These are phyloP conservation scores for Propsilocerus akamusi DNA, from an alignment of 1,140 invertebrate genomes.

Conservation along the genomic window DNA sequence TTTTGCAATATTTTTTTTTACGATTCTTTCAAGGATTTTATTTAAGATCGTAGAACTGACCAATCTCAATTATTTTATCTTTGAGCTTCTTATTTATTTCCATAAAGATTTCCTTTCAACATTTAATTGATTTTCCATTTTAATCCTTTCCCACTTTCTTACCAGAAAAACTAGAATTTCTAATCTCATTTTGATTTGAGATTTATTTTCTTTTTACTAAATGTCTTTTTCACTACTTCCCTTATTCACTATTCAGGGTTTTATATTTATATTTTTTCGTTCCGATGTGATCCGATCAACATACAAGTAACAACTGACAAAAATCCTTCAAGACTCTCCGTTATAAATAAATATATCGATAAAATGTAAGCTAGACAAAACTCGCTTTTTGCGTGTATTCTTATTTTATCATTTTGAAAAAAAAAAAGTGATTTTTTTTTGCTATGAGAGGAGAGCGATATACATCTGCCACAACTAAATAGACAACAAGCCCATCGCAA, in stretches of 20 bases:
- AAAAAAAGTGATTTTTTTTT: too few relatives aligned
- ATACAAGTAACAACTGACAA: not conserved
- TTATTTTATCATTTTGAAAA: too few relatives aligned
- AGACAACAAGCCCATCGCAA: too few relatives aligned
- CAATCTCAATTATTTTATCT: not conserved
- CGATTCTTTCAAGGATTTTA: too few relatives aligned
- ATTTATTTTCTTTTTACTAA: not conserved
- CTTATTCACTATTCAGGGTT: not conserved
- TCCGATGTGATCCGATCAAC: not conserved
- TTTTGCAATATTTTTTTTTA: too few relatives aligned
- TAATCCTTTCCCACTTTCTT: too few relatives aligned
- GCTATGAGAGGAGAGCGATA: too few relatives aligned
- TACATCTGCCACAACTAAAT: too few relatives aligned
- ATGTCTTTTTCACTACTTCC: not conserved
- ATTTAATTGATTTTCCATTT: not conserved
- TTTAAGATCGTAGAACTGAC: not conserved
- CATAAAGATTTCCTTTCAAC: not conserved
- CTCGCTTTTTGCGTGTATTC: too few relatives aligned
- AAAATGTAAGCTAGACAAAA: not conserved
- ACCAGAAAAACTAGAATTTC: not conserved
- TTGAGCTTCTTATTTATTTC: not conserved
- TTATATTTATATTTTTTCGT: too few relatives aligned
- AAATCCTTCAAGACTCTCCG: not conserved
- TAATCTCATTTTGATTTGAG: not conserved
- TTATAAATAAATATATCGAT: constrained; percentile 3